Evolutionary conservation across 2,888 invertebrate species (phyloP).

Genomic region (Lasioglossum figueresi): DNA sequence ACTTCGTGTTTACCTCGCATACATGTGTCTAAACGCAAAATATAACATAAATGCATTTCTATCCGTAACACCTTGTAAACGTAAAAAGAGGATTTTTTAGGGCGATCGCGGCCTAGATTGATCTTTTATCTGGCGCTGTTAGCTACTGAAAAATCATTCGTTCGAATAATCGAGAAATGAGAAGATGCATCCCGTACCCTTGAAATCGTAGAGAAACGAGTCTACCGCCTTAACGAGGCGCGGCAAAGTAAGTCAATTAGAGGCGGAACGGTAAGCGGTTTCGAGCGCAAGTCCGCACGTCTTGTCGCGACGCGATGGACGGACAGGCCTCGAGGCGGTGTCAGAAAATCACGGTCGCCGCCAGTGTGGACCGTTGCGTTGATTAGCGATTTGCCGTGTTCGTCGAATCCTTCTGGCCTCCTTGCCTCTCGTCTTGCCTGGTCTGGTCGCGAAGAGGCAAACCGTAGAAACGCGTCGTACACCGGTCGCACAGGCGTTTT

Average conservation of each 20-base stretch:
- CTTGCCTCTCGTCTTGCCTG: not conserved
- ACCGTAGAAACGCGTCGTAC: not conserved
- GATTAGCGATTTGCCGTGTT: conserved; percentile 42
- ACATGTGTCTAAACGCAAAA: no score
- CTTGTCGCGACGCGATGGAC: not conserved
- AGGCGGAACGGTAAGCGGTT: conserved; percentile 7
- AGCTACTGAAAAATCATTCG: no score
- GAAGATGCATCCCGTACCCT: no score
- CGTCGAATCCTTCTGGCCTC: not conserved
- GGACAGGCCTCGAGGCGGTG: conserved; percentile 30
- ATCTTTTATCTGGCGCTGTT: no score
- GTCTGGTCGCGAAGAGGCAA: not conserved
- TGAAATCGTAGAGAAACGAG: no score
- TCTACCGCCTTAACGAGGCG: not conserved
- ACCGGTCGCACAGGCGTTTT: conserved; percentile 35
- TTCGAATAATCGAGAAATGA: no score
- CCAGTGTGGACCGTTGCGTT: conserved; percentile 38
- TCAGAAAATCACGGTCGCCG: conserved; percentile 48
- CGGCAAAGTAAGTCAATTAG: conserved; percentile 14
- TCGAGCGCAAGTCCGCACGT: not conserved
- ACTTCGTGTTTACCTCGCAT: no score
- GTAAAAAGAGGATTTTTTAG: no score
- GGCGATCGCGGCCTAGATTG: no score
- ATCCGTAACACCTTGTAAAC: no score
- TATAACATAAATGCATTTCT: no score